Evolutionary conservation across 2,797 vertebrate species (phyloP), one percentile per base, ranked within the genome.

Genomic region (Cuculus canorus): DNA sequence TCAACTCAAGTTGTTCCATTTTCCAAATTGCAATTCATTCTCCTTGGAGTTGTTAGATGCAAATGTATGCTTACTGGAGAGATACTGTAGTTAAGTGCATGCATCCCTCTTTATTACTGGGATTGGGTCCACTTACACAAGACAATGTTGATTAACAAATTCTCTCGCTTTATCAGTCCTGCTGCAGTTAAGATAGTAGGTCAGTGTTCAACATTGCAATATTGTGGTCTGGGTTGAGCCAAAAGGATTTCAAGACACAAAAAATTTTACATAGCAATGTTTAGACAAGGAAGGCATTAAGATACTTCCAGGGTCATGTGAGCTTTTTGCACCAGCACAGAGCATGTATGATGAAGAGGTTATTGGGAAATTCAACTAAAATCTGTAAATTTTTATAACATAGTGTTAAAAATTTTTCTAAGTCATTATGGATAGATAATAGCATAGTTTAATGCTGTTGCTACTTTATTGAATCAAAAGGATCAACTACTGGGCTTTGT

Each of bases 311-410:
- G 13, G 11, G 7, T 32, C 23, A 5, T 3, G 1, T 27, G 14
- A 72, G 5, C 4, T 28, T 79, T 86, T 79, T 72, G 18, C 10
- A 3, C 14, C 15, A 27, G 5, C 12, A 27, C 14, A 35, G 23
- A 47, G 18, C 13, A 27, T 15, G 7, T 2, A 7, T 22, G 3
- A 10, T 0, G 2, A 66, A 59, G 12, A 54, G 6, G 7, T 45
- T 24, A 30, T 7, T 45, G 15, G 7, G 13, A 85, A 43, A 71
- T 48, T 23, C 22, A 85, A 72, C 32, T 21, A 32, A 69, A 24
- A 21, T 18, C 3, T 28, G 13, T 37, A 32, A 15, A 18, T 10
- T 35, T 59, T 47, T 60, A 10, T 41, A 16, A 15, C 3, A 9
- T 13, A 10, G 6, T 7, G 1, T 4, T 83, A 24, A 30, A 16